These are phyloP conservation scores for Apostichopus japonicus DNA, from an alignment of 35 echinoderm and acorn worm genomes.

Conservation along the genomic window DNA sequence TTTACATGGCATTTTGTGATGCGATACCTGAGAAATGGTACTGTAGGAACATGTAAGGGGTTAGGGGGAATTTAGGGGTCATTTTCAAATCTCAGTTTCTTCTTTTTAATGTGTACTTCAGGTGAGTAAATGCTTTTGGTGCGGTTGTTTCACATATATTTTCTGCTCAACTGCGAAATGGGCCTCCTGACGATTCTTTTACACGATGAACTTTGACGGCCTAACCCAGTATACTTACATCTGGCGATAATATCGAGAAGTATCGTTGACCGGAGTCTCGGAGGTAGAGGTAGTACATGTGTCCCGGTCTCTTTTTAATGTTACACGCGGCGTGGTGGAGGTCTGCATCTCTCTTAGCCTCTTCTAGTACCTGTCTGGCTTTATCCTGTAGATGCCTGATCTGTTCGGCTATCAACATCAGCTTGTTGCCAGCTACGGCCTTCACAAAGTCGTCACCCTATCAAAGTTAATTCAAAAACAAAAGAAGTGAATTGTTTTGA, in stretches of 20 bases:
- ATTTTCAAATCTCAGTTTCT: too few species aligned
- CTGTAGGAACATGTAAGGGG: too few species aligned
- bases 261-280: constrained; percentile 87
- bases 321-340: constrained; percentile 94
- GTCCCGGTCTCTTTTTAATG: constrained; percentile 93
- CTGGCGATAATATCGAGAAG: constrained; percentile 89
- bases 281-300: constrained; percentile 84
- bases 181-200: too few species aligned
- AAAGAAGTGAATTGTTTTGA: too few species aligned
- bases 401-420: constrained; percentile 94
- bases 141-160: too few species aligned
- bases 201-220: too few species aligned
- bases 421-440: constrained; percentile 83
- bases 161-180: too few species aligned
- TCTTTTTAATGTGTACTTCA: too few species aligned
- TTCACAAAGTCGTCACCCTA: constrained; percentile 95
- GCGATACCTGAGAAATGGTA: too few species aligned
- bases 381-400: constrained; percentile 91
- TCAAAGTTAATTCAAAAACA: neutral
- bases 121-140: too few species aligned
- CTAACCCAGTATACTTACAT: constrained; percentile 50
- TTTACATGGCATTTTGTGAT: too few species aligned
- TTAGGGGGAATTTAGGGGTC: too few species aligned
- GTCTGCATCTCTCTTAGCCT: constrained; percentile 92
- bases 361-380: constrained; percentile 78